These are phyloP conservation scores for Brachirus orientalis DNA, from an alignment of 2,113 vertebrate genomes.

Conservation along the genomic window DNA sequence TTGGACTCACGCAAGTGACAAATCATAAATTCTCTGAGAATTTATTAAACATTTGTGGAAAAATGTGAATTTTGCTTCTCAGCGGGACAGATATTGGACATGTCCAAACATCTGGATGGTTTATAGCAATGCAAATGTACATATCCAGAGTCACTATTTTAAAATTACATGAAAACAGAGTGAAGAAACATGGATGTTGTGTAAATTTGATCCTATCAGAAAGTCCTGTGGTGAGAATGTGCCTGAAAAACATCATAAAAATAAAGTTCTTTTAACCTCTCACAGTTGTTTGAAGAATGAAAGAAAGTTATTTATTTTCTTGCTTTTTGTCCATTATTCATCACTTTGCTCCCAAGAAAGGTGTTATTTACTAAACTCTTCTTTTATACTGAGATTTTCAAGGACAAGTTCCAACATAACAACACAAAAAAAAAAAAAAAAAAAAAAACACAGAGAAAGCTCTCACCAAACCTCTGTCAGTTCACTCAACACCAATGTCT, in stretches of 20 bases:
- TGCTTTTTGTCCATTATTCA: slow-evolving; percentile 2
- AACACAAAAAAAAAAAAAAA: neutral
- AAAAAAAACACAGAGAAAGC: neutral
- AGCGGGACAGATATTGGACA: too few relatives aligned
- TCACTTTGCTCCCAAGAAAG: neutral
- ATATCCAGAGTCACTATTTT: too few relatives aligned
- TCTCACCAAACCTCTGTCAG: neutral
- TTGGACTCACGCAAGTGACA: too few relatives aligned
- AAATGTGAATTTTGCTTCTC: too few relatives aligned
- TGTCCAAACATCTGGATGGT: too few relatives aligned
- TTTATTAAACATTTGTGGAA: too few relatives aligned
- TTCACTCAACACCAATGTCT: too few relatives aligned
- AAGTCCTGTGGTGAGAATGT: neutral
- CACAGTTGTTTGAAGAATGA: neutral
- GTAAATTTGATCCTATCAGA: too few relatives aligned
- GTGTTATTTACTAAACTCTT: neutral
- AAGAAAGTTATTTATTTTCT: neutral
- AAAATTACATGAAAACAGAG: too few relatives aligned
- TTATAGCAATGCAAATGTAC: too few relatives aligned
- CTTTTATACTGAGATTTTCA: neutral
- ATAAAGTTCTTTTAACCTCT: neutral
- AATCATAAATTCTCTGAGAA: too few relatives aligned
- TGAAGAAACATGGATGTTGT: too few relatives aligned
- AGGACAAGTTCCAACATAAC: neutral
- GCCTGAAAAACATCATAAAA: neutral